These are phyloP conservation scores for Nannobrachium achirus DNA, from an alignment of 2,113 vertebrate genomes.

Conservation along the genomic window DNA sequence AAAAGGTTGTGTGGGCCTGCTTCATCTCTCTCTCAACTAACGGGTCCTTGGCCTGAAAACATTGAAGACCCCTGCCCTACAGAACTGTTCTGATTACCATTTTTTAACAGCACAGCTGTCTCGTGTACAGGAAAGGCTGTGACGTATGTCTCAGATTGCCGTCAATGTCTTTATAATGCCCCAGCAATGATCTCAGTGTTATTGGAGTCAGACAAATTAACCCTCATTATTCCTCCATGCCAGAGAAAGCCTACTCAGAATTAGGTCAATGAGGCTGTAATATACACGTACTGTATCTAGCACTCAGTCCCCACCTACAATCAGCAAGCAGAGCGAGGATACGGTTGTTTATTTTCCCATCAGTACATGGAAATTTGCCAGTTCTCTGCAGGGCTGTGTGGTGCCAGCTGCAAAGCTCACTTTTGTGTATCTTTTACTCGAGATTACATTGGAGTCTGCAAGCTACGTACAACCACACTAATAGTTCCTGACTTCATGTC, in stretches of 20 bases:
- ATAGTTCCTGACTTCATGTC: background rate
- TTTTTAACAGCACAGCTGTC: conserved; percentile 1
- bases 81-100: background rate
- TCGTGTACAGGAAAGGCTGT: conserved; percentile 9
- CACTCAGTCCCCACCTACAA: conserved; percentile 4
- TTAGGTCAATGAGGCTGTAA: conserved; percentile 15
- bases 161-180: conserved; percentile 36
- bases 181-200: conserved; percentile 26
- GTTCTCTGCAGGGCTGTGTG: conserved; percentile 12
- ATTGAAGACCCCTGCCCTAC: background rate
- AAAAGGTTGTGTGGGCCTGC: too few species aligned
- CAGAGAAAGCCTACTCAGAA: conserved; percentile 11
- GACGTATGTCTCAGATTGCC: conserved; percentile 29
- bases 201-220: conserved; percentile 13
- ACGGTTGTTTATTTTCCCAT: conserved; percentile 13
- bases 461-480: background rate
- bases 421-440: background rate
- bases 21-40: too few species aligned
- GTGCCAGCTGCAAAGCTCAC: background rate
- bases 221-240: conserved; percentile 19
- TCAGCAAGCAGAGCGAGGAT: conserved; percentile 9
- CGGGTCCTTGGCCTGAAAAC: too few species aligned
- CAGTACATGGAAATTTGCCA: conserved; percentile 27
- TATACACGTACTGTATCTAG: conserved; percentile 8
- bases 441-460: background rate